A percentile compares a stretch with the other conserved stretches of the same genome.
phyloP scores from a whole-genome alignment of 2,797 vertebrate species.

The Cossypha polioptera region DNA sequence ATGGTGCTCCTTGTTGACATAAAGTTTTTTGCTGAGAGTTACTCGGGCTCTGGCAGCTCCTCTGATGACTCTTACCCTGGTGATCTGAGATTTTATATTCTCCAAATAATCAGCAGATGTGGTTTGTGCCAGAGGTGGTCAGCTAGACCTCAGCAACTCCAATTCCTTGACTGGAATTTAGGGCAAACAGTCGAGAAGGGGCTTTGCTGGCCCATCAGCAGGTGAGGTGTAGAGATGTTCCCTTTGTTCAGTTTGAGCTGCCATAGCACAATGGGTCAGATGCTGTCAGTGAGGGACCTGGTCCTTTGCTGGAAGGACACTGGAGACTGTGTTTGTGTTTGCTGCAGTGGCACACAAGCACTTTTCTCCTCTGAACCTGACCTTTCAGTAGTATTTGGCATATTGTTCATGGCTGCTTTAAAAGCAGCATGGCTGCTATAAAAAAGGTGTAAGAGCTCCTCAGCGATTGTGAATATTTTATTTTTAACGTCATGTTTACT shows the following conservation, averaged over 20 bases:
- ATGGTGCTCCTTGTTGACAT: not conserved
- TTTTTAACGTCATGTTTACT: not conserved
- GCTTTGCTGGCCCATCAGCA: not conserved
- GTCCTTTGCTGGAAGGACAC: not conserved
- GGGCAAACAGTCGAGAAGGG: not conserved
- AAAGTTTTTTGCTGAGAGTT: not conserved
- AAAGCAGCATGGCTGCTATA: not conserved
- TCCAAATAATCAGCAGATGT: not conserved
- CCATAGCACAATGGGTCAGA: rapidly evolving
- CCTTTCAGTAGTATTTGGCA: not conserved
- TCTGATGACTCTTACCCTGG: not conserved
- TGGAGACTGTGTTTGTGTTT: not conserved
- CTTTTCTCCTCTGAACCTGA: not conserved
- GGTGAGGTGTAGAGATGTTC: not conserved
- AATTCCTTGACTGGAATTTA: not conserved
- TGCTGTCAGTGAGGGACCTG: rapidly evolving
- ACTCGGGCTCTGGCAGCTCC: not conserved
- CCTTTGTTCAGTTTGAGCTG: not conserved
- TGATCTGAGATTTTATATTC: not conserved
- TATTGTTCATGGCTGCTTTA: not conserved
- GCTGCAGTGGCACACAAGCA: not conserved
- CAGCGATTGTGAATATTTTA: not conserved
- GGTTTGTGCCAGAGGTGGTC: not conserved
- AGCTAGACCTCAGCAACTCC: not conserved
- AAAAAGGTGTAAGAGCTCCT: not conserved